A percentile compares a stretch with the other conserved stretches of the same genome.
These are phyloP conservation scores for Meriones unguiculatus DNA, from an alignment of 2,113 vertebrate genomes.

Conservation along the genomic window DNA sequence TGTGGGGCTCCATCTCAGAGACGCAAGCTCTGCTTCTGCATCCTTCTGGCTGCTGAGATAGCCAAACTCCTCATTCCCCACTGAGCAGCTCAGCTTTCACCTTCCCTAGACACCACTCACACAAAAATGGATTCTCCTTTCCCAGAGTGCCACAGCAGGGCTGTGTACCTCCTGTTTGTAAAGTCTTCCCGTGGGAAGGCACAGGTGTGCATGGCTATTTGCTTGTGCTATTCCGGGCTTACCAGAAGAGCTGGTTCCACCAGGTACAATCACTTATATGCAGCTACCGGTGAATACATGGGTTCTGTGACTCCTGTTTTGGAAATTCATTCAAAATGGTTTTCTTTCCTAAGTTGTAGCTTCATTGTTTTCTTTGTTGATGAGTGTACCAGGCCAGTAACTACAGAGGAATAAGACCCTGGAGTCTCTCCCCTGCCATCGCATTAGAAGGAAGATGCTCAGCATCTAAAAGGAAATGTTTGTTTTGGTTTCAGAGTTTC, in stretches of 20 bases:
- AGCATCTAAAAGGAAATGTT: not conserved
- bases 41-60: not conserved
- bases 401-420: not conserved
- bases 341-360: not conserved
- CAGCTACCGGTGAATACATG: too few relatives aligned
- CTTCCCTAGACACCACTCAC: not conserved
- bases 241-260: not conserved
- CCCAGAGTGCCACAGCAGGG: not conserved
- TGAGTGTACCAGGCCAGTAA: not conserved
- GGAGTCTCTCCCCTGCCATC: not conserved
- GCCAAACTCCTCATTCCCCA: not conserved
- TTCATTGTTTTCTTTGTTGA: not conserved
- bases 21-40: not conserved
- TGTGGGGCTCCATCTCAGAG: not conserved
- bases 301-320: too few relatives aligned
- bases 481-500: not conserved
- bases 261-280: not conserved
- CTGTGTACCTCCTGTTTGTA: not conserved
- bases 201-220: fast-evolving
- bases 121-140: too few relatives aligned
- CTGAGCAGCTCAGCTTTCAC: fast-evolving
- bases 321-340: not conserved
- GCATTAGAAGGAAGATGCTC: not conserved
- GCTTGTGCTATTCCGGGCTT: not conserved
- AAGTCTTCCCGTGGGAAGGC: fast-evolving